Evolutionary conservation across 2,888 invertebrate species (phyloP).

Genomic region (Sicus ferrugineus): DNA sequence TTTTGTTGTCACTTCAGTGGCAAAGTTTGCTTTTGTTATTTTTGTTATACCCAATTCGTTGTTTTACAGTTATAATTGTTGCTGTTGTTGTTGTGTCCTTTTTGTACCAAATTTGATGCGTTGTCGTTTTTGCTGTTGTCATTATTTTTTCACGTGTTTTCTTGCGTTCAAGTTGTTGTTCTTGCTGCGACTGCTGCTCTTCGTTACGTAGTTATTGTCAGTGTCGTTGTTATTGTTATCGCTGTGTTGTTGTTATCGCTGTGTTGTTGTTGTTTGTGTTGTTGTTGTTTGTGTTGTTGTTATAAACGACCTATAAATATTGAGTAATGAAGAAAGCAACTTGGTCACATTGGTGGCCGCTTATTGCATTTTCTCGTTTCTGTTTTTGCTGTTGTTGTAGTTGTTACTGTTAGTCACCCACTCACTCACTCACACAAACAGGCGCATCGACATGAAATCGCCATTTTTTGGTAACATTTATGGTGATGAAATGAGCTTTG

Average conservation of each 20-base stretch:
- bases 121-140: background rate
- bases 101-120: background rate
- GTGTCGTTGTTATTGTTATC: constrained; percentile 20
- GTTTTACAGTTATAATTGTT: background rate
- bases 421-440: background rate
- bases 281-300: constrained; percentile 18
- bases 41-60: background rate
- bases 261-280: constrained; percentile 22
- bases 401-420: background rate
- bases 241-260: no score
- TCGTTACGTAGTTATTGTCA: background rate
- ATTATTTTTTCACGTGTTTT: background rate
- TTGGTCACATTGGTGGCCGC: no score
- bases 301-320: constrained; percentile 35
- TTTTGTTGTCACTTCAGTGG: background rate
- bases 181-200: background rate
- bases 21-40: background rate
- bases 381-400: background rate
- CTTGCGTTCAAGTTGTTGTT: background rate
- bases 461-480: constrained; percentile 41
- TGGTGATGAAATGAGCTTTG: constrained; percentile 45
- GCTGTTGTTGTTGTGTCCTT: background rate
- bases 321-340: constrained; percentile 31
- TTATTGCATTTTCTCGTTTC: constrained; percentile 7
- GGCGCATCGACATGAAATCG: background rate